phyloP scores from a whole-genome alignment of 2,888 invertebrate species.

The Ectobius pallidus region DNA sequence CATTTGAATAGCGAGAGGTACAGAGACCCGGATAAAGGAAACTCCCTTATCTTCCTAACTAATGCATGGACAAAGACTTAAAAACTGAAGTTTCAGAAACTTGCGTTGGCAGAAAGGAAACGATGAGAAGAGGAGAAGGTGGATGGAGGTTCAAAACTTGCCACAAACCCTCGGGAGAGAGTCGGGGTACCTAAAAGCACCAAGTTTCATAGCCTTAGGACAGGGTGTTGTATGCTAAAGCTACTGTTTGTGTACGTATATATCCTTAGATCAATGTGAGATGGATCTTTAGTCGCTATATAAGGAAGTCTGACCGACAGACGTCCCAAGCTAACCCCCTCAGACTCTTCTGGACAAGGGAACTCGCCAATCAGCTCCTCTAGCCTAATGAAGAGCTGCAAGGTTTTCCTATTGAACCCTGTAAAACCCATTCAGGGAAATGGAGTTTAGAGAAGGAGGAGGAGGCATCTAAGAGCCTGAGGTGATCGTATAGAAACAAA shows the following conservation, averaged over 20 bases:
- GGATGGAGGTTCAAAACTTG: neutral
- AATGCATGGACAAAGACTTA: slow-evolving; percentile 6
- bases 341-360: slow-evolving; percentile 24
- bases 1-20: neutral
- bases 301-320: slow-evolving; percentile 20
- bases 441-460: slow-evolving; percentile 20
- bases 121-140: neutral
- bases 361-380: slow-evolving; percentile 32
- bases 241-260: neutral
- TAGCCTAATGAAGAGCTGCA: slow-evolving; percentile 30
- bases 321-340: neutral
- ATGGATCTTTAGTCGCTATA: slow-evolving; percentile 1
- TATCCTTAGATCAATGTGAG: slow-evolving; percentile 3
- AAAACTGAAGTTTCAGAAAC: slow-evolving; percentile 15
- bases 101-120: neutral
- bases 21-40: neutral
- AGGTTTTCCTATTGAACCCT: slow-evolving; percentile 32
- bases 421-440: slow-evolving; percentile 28
- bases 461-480: slow-evolving; percentile 16
- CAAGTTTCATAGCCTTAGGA: slow-evolving; percentile 23
- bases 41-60: neutral
- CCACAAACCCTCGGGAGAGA: slow-evolving; percentile 11
- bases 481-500: slow-evolving; percentile 30
- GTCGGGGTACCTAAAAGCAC: slow-evolving; percentile 12
- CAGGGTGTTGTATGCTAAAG: neutral